Base-by-base conservation (phyloP, 1,140 invertebrate species). In the Anadara kagoshimensis region DNA sequence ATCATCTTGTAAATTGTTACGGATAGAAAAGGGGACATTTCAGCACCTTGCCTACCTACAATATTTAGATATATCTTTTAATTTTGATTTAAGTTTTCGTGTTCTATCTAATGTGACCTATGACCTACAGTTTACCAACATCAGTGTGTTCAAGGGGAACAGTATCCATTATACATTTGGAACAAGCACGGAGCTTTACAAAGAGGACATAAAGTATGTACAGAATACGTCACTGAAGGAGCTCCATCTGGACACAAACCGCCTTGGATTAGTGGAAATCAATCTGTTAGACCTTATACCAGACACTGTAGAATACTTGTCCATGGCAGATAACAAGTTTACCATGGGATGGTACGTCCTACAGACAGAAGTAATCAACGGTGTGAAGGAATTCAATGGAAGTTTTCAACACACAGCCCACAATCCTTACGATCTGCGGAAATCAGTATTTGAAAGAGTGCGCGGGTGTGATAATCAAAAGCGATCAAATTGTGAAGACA, bases 81-180 rank as follows among this genome's bases (percentile, higher is more conserved):
- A 75, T 44, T 18, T 14, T 12, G 26, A 45, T 18, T 56, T 75
- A 2, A 29, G 45, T 4, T 70, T 75, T 20, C 20, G 22, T 22
- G 67, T 36, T 7, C 5, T 67, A 22, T 43, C 29, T 54, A 75
- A 70, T 61, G 43, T 75, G 8, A 59, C 73, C 5, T 12, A 26
- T 16, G 54, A 70, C 41, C 49, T 75, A 16, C 59, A 44, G 45
- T 44, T n/a, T 44, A 75, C 66, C 41, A 20, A 44, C 1, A 75
- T 75, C 16, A 65, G 65, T 22, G 44, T 63, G 22, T 18, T 70
- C 0, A 69, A 61, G 24, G 7, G 53, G n/a, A 59, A 58, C 12
- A 69, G 66, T 44, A 44, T 75, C 12, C 62, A 75, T 45, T 64
- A 67, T 43, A 65, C 73, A 4, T 75, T 64, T 51, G 67, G 61